phyloP scores from a whole-genome alignment of 53 echinoderm and acorn worm genomes.

The Actinopyga echinites region DNA sequence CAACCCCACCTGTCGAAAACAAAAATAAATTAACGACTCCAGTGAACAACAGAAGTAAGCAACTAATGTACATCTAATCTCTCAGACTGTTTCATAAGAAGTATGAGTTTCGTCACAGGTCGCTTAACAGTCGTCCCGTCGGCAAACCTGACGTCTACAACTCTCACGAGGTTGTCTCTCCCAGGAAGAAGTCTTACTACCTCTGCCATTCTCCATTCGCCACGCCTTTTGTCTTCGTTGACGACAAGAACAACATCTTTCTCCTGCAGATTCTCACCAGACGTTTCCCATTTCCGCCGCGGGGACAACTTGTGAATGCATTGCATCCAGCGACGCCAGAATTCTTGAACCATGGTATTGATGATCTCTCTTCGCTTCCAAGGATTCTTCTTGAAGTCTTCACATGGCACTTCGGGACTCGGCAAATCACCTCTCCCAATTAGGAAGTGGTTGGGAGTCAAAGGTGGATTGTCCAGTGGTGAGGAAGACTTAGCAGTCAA shows the following conservation, averaged over 20 bases:
- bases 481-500: slow-evolving; percentile 75
- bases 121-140: no score
- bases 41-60: neutral
- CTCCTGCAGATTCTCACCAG: slow-evolving; percentile 42
- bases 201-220: no score
- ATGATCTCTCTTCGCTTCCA: slow-evolving; percentile 39
- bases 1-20: slow-evolving; percentile 34
- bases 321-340: no score
- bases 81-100: no score
- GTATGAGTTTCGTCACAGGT: no score
- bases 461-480: slow-evolving; percentile 70
- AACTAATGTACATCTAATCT: no score
- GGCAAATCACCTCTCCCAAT: slow-evolving; percentile 50
- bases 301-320: slow-evolving; percentile 65
- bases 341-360: slow-evolving; percentile 48
- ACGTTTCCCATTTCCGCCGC: slow-evolving; percentile 32
- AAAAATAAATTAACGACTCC: no score
- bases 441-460: slow-evolving; percentile 81
- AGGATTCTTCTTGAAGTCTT: slow-evolving; percentile 18
- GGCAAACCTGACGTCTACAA: no score
- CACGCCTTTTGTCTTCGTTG: slow-evolving; percentile 48
- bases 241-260: slow-evolving; percentile 57
- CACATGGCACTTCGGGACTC: slow-evolving; percentile 46
- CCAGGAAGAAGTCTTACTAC: no score
- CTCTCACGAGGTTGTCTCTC: no score